Conservation (phyloP, 2,888 invertebrate genomes). For the Cinara cedri region DNA sequence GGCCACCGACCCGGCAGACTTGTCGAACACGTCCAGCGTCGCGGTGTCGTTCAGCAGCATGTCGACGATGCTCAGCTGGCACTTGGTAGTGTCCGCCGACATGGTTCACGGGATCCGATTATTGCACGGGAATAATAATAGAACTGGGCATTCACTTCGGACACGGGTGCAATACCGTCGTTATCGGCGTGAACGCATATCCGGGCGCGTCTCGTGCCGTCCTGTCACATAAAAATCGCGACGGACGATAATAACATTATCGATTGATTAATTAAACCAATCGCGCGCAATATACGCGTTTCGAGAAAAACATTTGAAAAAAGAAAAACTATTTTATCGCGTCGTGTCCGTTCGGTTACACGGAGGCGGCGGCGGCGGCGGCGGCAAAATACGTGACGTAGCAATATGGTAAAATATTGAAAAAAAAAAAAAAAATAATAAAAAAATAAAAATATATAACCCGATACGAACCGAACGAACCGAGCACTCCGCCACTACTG, state of each 20-base stretch:
- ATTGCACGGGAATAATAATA: background rate
- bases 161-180: background rate
- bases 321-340: too few relatives aligned
- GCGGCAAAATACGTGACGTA: too few relatives aligned
- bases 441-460: too few relatives aligned
- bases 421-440: too few relatives aligned
- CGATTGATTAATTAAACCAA: too few relatives aligned
- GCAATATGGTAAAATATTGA: too few relatives aligned
- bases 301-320: too few relatives aligned
- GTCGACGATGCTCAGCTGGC: constrained; percentile 40
- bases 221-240: background rate
- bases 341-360: too few relatives aligned
- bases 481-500: background rate
- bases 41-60: constrained; percentile 45
- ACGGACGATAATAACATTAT: too few relatives aligned
- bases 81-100: background rate
- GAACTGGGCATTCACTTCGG: background rate
- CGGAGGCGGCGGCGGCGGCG: too few relatives aligned
- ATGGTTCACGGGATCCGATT: background rate
- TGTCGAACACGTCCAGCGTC: constrained; percentile 20
- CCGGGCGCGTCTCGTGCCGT: background rate
- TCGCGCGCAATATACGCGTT: too few relatives aligned
- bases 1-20: background rate
- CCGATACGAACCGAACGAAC: background rate
- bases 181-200: background rate